Evolutionary conservation across 35 echinoderm and acorn worm genomes (phyloP).

Genomic region (Acanthaster planci): DNA sequence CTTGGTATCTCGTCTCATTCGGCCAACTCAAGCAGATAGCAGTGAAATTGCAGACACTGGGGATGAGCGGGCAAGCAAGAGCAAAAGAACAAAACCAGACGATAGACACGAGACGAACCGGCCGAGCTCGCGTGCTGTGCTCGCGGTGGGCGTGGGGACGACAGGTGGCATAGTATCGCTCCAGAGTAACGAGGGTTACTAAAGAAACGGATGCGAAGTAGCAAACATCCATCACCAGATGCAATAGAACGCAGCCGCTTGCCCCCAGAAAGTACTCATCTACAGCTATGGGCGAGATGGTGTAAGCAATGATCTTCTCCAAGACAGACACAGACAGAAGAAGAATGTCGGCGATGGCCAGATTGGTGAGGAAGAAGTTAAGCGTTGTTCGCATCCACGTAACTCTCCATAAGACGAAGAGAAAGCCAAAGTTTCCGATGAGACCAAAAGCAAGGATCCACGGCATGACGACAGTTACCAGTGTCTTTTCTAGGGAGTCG

Average conservation of each 20-base stretch:
- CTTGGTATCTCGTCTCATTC: conserved; percentile 14
- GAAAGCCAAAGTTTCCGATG: conserved; percentile 60
- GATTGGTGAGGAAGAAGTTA: conserved; percentile 61
- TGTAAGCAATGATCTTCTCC: conserved; percentile 43
- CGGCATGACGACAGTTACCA: conserved; percentile 56
- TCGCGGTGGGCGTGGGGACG: conserved; percentile 58
- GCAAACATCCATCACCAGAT: conserved; percentile 31
- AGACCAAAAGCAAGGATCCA: conserved; percentile 51
- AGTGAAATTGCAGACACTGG: conserved; percentile 15
- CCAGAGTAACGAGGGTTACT: conserved; percentile 57
- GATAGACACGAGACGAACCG: conserved; percentile 15
- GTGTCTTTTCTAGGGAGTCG: conserved; percentile 27
- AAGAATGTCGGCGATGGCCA: conserved; percentile 54
- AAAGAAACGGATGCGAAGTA: conserved; percentile 62
- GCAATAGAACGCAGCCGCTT: conserved; percentile 25
- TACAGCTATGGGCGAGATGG: conserved; percentile 35
- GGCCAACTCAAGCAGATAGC: conserved; percentile 47
- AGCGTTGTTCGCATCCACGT: conserved; percentile 68
- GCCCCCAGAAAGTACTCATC: conserved; percentile 40
- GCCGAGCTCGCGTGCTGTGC: conserved; percentile 24
- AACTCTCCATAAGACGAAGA: conserved; percentile 45
- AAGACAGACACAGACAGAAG: conserved; percentile 44
- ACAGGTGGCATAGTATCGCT: conserved; percentile 71
- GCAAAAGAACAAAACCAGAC: conserved; percentile 44
- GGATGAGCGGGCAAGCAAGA: conserved; percentile 43